These are phyloP conservation scores for Habroteleia sp. DNA, from an alignment of 2,888 invertebrate species.

Conservation along the genomic window DNA sequence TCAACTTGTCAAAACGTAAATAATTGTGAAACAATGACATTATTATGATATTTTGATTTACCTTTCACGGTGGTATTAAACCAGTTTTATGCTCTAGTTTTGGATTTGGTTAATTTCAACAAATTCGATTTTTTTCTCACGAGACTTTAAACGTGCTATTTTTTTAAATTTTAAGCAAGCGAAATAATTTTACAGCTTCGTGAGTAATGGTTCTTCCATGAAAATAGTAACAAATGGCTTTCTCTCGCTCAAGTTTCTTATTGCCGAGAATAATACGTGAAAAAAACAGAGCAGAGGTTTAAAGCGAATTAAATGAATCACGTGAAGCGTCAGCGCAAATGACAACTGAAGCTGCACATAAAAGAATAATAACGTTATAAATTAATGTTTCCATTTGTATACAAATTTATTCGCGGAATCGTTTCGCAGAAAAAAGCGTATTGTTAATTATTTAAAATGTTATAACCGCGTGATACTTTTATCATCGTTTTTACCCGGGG, in stretches of 20 bases:
- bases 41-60: too few relatives aligned
- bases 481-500: slow-evolving; percentile 20
- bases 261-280: slow-evolving; percentile 57
- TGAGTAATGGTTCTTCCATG: slow-evolving; percentile 40
- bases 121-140: too few relatives aligned
- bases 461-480: slow-evolving; percentile 9
- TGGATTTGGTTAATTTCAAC: too few relatives aligned
- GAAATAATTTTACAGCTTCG: slow-evolving; percentile 28
- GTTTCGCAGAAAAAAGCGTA: slow-evolving; percentile 18
- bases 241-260: slow-evolving; percentile 43
- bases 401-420: slow-evolving; percentile 48
- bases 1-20: too few relatives aligned
- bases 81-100: too few relatives aligned
- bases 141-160: slow-evolving; percentile 1
- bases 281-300: slow-evolving; percentile 56
- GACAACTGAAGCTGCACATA: slow-evolving; percentile 38
- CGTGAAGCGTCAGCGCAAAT: slow-evolving; percentile 58
- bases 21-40: too few relatives aligned
- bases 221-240: slow-evolving; percentile 51
- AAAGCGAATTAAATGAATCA: slow-evolving; percentile 58
- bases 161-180: not conserved
- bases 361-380: slow-evolving; percentile 58
- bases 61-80: too few relatives aligned
- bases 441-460: slow-evolving; percentile 44
- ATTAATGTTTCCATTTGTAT: slow-evolving; percentile 54